Base-by-base conservation (phyloP, 2,888 invertebrate species). In the Labia minor region DNA sequence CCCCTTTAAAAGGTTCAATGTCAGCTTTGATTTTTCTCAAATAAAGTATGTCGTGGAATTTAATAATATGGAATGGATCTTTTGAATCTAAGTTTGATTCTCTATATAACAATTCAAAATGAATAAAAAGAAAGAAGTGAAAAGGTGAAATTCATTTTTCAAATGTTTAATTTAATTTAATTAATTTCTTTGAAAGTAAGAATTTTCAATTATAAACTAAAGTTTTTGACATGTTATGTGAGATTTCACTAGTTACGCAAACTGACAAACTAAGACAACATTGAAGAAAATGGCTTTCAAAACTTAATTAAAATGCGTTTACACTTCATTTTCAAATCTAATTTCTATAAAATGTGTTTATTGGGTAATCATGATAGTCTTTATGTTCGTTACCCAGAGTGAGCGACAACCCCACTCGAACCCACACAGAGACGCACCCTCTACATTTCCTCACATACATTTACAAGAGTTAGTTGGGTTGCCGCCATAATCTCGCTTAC, bases 311-410 rank as follows among this genome's bases (percentile, higher is more conserved):
- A 49, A 49, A 49, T 49, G 49, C 49, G 14, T 49, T 49, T 49
- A 49, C 49, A 49, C 49, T 49, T 49, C 49, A 49, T 49, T 49
- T 49, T 49, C 49, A 16, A 49, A 49, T 49, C 16, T 49, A 49
- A 49, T 49, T 49, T 49, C 49, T 49, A 49, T 49, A 49, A 49
- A 49, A 49, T 49, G 49, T 49, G 49, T 49, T 49, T 16, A 49
- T 49, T 49, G 49, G 49, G 49, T 49, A 49, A 49, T 49, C 49
- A 49, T 49, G 49, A 49, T 49, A 49, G 49, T 49, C 49, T 11
- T 49, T 49, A 49, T 49, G 49, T 49, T 49, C 49, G 49, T 49
- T 49, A 49, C 49, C 14, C 49, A 3, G 16, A 49, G 49, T 49
- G 49, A 49, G 49, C 49, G 49, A 49, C 49, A 49, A 49, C 49